A percentile compares a stretch with the other conserved stretches of the same genome.
These are phyloP conservation scores for Acanthococcus lagerstroemiae DNA, from an alignment of 2,888 invertebrate species.

Conservation along the genomic window DNA sequence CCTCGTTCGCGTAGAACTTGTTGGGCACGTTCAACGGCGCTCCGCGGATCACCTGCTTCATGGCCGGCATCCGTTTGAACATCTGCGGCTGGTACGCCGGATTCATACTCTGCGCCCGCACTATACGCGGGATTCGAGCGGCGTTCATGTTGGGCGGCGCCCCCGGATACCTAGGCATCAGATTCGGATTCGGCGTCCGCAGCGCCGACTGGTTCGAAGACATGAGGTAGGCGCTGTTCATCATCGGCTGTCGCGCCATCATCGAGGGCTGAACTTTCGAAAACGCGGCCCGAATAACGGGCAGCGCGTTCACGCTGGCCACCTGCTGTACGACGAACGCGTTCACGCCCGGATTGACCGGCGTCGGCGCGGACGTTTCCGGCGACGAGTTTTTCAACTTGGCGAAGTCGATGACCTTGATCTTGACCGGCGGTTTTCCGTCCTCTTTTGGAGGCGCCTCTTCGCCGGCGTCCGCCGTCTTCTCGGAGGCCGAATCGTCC, in stretches of 20 bases:
- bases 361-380: not conserved
- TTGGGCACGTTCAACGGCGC: no score
- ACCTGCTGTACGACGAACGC: not conserved
- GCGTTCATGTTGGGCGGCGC: not conserved
- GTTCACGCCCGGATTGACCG: not conserved
- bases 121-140: not conserved
- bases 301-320: not conserved
- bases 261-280: not conserved
- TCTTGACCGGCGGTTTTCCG: slow-evolving; percentile 6
- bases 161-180: not conserved
- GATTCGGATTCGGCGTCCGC: not conserved
- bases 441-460: not conserved
- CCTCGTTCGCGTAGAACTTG: not conserved
- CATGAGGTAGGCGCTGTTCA: not conserved
- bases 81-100: no score
- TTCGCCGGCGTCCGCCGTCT: not conserved
- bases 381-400: not conserved
- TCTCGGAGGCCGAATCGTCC: not conserved
- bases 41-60: not conserved
- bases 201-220: not conserved
- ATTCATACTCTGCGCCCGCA: not conserved
- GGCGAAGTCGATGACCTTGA: slow-evolving; percentile 15
- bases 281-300: not conserved
- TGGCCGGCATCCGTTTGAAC: not conserved
- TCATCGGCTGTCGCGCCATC: not conserved